Conservation (phyloP, 2,113 vertebrate genomes). For the Sus scrofa region DNA sequence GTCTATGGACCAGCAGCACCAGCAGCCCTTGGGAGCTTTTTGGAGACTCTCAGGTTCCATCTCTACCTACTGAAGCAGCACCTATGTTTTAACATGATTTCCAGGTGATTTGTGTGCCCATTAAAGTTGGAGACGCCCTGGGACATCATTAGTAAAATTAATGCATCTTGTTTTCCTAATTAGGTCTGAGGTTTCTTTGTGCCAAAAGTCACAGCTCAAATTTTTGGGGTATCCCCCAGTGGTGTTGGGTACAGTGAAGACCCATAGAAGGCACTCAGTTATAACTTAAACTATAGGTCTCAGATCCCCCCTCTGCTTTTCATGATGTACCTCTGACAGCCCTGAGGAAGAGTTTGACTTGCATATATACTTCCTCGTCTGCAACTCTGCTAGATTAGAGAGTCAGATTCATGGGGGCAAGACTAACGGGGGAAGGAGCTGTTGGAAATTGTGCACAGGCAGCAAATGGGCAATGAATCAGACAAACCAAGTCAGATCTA, state of each 20-base stretch:
- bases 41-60: no score
- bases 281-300: not conserved
- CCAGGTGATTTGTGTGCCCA: not conserved
- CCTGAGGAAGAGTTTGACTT: not conserved
- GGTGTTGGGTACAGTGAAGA: not conserved
- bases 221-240: not conserved
- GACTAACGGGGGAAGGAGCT: not conserved
- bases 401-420: not conserved
- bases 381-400: not conserved
- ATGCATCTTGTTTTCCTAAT: not conserved
- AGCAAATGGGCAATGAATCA: not conserved
- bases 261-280: not conserved
- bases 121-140: not conserved
- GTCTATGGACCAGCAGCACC: not conserved
- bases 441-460: accelerated
- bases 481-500: not conserved
- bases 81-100: not conserved
- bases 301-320: not conserved
- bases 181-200: slow-evolving; percentile 13
- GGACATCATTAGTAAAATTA: not conserved
- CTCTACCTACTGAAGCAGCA: not conserved
- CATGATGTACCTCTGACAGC: no score
- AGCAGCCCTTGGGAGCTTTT: not conserved
- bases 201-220: not conserved
- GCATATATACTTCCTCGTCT: not conserved